Percentiles rank a stretch among this genome's conserved stretches.
Evolutionary conservation across 2,113 vertebrate species (phyloP).

Genomic region (Oryzias curvinotus): DNA sequence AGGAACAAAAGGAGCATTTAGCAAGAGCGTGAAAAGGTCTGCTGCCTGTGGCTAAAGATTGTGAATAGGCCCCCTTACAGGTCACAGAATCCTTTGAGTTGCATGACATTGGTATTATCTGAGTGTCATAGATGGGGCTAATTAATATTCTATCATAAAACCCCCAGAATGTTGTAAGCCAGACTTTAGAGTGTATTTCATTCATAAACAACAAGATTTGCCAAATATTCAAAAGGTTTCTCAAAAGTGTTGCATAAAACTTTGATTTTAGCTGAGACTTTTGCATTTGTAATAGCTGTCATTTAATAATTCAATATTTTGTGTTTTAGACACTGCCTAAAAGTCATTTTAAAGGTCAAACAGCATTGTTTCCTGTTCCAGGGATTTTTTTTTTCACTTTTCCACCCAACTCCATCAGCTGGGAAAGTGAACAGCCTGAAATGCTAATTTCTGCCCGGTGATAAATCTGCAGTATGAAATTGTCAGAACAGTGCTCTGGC

Average conservation of each 20-base stretch:
- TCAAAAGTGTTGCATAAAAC: neutral
- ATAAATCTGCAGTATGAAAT: conserved; percentile 81
- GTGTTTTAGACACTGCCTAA: conserved; percentile 44
- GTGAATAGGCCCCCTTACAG: conserved; percentile 96
- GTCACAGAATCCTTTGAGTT: conserved; percentile 94
- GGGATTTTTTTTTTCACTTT: conserved; percentile 52
- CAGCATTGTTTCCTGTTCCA: conserved; percentile 44
- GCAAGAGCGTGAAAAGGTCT: conserved; percentile 90
- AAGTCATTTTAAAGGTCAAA: neutral
- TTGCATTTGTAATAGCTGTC: neutral
- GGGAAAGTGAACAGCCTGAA: conserved; percentile 74
- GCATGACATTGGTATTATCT: conserved; percentile 92
- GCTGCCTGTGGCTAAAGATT: conserved; percentile 87
- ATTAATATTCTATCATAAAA: conserved; percentile 99
- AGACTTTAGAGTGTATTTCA: conserved; percentile 80
- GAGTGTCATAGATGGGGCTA: conserved; percentile 93
- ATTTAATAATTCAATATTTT: conserved; percentile 32
- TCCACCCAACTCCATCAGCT: conserved; percentile 68
- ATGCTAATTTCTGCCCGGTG: conserved; percentile 77
- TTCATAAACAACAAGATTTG: conserved; percentile 4
- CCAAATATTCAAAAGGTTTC: too few species aligned
- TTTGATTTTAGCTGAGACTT: neutral
- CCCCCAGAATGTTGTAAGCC: conserved; percentile 86
- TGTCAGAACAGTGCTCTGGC: conserved; percentile 71
- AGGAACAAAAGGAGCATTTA: conserved; percentile 87